These are phyloP conservation scores for Xylocampa areola DNA, from an alignment of 2,888 invertebrate genomes.

Conservation along the genomic window DNA sequence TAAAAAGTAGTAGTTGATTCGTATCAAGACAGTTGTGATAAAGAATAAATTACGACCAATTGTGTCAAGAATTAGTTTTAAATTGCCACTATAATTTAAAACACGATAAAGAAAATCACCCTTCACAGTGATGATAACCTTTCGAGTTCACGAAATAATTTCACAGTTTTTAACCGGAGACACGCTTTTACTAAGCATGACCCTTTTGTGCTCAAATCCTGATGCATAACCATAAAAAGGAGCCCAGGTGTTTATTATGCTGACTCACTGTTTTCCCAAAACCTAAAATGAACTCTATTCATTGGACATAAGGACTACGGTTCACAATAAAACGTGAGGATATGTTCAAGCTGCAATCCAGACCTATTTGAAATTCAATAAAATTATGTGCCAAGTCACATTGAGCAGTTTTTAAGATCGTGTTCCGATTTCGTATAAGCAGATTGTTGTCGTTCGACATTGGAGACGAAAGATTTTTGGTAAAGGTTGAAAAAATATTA, in stretches of 20 bases:
- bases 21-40: constrained; percentile 19
- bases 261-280: constrained; percentile 74
- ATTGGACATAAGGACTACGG: constrained; percentile 34
- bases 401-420: constrained; percentile 50
- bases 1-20: constrained; percentile 4
- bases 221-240: constrained; percentile 72
- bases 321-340: constrained; percentile 57
- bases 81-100: constrained; percentile 21
- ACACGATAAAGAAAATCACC: constrained; percentile 23
- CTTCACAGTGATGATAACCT: constrained; percentile 24
- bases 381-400: constrained; percentile 62
- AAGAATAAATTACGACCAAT: constrained; percentile 26
- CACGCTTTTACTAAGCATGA: constrained; percentile 57
- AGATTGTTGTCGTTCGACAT: constrained; percentile 35
- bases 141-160: constrained; percentile 49
- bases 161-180: constrained; percentile 43
- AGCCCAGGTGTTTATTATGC: constrained; percentile 79
- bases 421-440: constrained; percentile 40
- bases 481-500: no score
- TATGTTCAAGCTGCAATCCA: constrained; percentile 59
- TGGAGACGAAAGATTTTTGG: constrained; percentile 26
- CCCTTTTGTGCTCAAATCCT: constrained; percentile 71
- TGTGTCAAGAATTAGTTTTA: constrained; percentile 22
- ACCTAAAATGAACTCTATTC: constrained; percentile 54
- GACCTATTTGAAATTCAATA: constrained; percentile 60